Percentiles rank a stretch among this genome's conserved stretches.
Evolutionary conservation across 2,113 vertebrate species (phyloP).

Genomic region (Myodes glareolus): DNA sequence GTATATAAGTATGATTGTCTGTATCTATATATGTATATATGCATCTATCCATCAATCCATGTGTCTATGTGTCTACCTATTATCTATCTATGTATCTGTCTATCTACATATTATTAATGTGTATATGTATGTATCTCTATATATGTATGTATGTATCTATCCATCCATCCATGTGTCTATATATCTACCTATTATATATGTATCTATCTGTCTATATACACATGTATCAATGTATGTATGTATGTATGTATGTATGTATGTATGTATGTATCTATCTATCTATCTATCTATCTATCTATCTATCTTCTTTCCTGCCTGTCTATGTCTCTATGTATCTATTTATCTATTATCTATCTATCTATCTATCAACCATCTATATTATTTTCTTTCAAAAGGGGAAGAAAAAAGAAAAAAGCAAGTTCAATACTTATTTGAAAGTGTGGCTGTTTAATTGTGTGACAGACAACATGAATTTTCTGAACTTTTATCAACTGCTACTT

Average conservation of each 20-base stretch:
- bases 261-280: background rate
- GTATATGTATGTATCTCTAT: background rate
- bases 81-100: background rate
- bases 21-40: background rate
- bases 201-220: background rate
- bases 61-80: background rate
- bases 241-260: background rate
- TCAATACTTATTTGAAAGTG: conserved; percentile 28
- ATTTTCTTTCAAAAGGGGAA: conserved; percentile 22
- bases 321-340: background rate
- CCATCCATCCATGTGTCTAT: too few species aligned
- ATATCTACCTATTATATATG: background rate
- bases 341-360: too few species aligned
- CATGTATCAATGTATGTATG: too few species aligned
- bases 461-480: conserved; percentile 11
- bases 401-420: background rate
- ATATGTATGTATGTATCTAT: background rate
- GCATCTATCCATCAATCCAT: background rate
- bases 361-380: background rate
- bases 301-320: too few species aligned
- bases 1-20: too few species aligned
- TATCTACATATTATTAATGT: background rate
- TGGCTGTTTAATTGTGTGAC: background rate
- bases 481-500: background rate
- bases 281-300: background rate